Conservation (phyloP, 2,113 vertebrate species). For the Cottus gobio region DNA sequence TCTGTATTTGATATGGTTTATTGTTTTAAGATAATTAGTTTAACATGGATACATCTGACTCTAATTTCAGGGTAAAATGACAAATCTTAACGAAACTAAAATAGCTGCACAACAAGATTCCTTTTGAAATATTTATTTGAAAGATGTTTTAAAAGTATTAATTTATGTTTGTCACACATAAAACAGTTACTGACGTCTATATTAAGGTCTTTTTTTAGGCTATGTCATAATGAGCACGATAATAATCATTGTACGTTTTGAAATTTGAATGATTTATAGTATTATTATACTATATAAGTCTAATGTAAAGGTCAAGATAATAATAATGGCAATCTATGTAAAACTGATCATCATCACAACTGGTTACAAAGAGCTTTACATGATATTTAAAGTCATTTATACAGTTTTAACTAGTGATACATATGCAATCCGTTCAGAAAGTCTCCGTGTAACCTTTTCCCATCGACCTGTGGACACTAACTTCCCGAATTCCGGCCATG, state of each 20-base stretch:
- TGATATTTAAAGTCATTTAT: neutral
- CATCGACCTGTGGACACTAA: conserved; percentile 6
- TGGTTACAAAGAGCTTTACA: neutral
- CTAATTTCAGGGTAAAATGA: neutral
- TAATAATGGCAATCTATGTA: neutral
- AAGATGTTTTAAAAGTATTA: too few species aligned
- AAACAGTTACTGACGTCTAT: neutral
- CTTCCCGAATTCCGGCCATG: conserved; percentile 28
- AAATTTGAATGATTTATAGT: neutral
- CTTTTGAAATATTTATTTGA: neutral
- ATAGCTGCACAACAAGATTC: neutral
- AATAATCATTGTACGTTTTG: too few species aligned
- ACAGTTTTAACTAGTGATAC: neutral
- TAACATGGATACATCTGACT: neutral
- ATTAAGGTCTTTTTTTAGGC: neutral
- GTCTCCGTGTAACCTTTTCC: neutral
- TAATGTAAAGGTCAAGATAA: conserved; percentile 7
- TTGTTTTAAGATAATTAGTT: neutral
- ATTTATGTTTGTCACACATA: too few species aligned
- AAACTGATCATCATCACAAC: neutral
- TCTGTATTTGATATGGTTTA: too few species aligned
- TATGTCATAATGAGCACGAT: neutral
- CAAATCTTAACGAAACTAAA: neutral
- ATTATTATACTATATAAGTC: neutral
- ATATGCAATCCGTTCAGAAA: neutral